A percentile compares a stretch with the other conserved stretches of the same genome.
Evolutionary conservation across 2,113 vertebrate genomes (phyloP).

Genomic region (Cervus canadensis): DNA sequence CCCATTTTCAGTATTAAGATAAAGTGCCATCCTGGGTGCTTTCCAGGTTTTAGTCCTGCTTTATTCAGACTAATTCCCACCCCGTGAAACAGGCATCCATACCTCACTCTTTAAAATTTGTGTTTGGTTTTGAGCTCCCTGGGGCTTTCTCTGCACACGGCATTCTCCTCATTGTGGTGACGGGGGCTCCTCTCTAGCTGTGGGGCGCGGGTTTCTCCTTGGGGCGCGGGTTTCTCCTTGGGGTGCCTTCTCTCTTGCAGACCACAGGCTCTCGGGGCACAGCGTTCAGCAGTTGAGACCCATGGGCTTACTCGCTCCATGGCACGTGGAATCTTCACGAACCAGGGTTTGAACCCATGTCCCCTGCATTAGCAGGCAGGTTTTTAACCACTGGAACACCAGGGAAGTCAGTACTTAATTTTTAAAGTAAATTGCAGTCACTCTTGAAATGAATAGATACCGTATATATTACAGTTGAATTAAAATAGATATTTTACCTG

Average conservation of each 20-base stretch:
- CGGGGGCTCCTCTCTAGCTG: background rate
- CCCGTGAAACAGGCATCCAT: background rate
- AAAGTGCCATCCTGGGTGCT: background rate
- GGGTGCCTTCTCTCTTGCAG: background rate
- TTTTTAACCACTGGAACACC: background rate
- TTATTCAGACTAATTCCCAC: background rate
- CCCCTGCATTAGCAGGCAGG: background rate
- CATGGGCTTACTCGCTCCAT: rapidly evolving
- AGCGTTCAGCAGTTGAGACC: background rate
- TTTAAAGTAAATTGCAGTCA: constrained; percentile 6
- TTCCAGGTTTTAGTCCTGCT: background rate
- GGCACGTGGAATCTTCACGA: background rate
- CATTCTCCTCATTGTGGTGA: rapidly evolving
- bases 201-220: rapidly evolving
- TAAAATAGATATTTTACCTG: background rate
- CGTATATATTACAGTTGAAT: background rate
- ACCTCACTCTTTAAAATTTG: background rate
- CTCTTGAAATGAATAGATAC: background rate
- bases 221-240: background rate
- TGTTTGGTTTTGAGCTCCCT: too few species aligned
- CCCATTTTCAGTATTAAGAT: background rate
- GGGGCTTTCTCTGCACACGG: background rate
- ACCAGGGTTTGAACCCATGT: background rate
- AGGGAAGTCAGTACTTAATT: background rate
- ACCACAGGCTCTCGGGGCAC: background rate